Percentiles rank a stretch among this genome's conserved stretches.
phyloP scores from a whole-genome alignment of 2,113 vertebrate species.

The Larimichthys polyactis region DNA sequence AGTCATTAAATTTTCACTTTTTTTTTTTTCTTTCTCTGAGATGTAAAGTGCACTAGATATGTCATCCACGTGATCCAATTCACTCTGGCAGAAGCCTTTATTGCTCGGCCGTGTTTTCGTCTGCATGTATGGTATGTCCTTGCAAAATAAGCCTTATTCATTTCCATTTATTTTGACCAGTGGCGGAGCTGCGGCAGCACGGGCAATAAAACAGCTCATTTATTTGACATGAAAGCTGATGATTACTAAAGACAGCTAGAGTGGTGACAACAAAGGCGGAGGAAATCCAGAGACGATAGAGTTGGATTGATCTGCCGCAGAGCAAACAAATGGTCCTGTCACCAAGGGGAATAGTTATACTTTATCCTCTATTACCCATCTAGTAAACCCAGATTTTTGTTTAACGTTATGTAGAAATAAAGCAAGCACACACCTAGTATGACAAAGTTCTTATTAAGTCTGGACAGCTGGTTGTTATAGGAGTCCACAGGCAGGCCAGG shows the following conservation, averaged over 20 bases:
- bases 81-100: conserved; percentile 70
- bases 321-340: conserved; percentile 72
- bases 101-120: conserved; percentile 47
- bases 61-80: conserved; percentile 74
- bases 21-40: conserved; percentile 42
- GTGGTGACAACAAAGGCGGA: conserved; percentile 69
- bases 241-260: conserved; percentile 75
- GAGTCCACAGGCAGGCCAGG: conserved; percentile 25
- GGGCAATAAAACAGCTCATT: conserved; percentile 69
- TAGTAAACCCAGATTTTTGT: conserved; percentile 46
- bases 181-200: conserved; percentile 31
- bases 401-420: conserved; percentile 42
- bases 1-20: conserved; percentile 76
- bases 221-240: conserved; percentile 77
- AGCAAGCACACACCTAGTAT: conserved; percentile 22
- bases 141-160: conserved; percentile 59
- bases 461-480: conserved; percentile 10
- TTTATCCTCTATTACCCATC: conserved; percentile 50
- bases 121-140: conserved; percentile 61
- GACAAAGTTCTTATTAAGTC: conserved; percentile 25
- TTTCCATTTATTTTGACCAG: conserved; percentile 69
- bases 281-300: conserved; percentile 72
- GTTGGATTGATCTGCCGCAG: conserved; percentile 71
- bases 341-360: conserved; percentile 50
- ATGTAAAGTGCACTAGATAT: conserved; percentile 70